phyloP scores from a whole-genome alignment of 2,888 invertebrate species.

The Drosophila quinaria region DNA sequence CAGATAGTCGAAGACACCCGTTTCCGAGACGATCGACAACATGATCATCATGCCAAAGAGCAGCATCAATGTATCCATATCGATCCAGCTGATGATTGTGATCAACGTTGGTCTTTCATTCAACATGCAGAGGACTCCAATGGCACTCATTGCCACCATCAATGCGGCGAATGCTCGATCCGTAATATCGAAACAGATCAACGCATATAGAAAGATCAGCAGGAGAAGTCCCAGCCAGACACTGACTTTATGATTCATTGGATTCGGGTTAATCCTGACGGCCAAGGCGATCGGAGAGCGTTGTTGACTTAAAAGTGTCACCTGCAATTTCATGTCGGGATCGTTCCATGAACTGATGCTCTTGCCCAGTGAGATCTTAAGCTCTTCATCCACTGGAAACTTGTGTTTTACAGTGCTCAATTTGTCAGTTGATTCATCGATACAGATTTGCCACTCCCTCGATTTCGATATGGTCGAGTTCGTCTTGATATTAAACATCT shows the following conservation, averaged over 20 bases:
- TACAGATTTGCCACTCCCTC: background rate
- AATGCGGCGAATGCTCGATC: constrained; percentile 19
- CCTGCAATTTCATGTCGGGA: background rate
- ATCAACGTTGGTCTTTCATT: background rate
- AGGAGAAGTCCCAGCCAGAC: background rate
- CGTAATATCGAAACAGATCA: constrained; percentile 10
- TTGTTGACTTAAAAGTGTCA: background rate
- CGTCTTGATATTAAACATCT: background rate
- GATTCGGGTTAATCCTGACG: constrained; percentile 3
- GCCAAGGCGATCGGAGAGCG: background rate
- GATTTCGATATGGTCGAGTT: background rate
- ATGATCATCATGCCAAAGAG: constrained; percentile 25
- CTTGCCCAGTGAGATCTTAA: background rate
- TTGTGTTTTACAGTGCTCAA: background rate
- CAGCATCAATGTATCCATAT: constrained; percentile 19
- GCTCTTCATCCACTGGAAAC: background rate
- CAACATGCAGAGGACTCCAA: constrained; percentile 12
- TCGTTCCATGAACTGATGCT: background rate
- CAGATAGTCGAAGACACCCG: constrained; percentile 10
- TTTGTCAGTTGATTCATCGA: background rate
- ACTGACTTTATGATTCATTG: background rate
- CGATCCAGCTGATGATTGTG: constrained; percentile 5
- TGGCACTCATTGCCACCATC: background rate
- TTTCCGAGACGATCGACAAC: constrained; percentile 2
- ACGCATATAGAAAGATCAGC: constrained; percentile 7